Percentiles rank a stretch among this genome's conserved stretches.
These are phyloP conservation scores for Basileuterus tristriatus DNA, from an alignment of 2,797 vertebrate species.

Conservation along the genomic window DNA sequence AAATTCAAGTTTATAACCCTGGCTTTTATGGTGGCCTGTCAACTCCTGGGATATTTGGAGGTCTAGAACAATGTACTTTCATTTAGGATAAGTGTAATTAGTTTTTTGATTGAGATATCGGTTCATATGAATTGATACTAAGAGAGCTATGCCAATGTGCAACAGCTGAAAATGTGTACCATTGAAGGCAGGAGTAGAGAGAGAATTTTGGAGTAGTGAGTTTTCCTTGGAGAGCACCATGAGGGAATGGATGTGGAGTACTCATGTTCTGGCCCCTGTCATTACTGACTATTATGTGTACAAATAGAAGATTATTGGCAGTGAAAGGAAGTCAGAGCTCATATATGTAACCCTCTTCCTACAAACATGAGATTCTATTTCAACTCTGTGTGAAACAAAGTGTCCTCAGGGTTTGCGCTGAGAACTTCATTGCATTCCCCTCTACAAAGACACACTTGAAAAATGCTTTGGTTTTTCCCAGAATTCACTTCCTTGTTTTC, in stretches of 20 bases:
- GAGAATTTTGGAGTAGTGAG: not conserved
- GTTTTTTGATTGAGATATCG: not conserved
- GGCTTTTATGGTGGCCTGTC: not conserved
- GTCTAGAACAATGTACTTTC: not conserved
- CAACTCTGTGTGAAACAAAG: not conserved
- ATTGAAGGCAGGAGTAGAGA: not conserved
- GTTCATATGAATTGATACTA: not conserved
- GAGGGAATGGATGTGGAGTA: not conserved
- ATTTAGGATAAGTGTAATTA: not conserved
- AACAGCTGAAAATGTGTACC: not conserved
- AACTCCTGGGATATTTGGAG: not conserved
- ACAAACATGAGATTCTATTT: not conserved
- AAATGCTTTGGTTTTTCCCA: not conserved
- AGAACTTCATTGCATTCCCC: not conserved
- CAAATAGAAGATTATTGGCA: not conserved
- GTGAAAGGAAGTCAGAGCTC: not conserved
- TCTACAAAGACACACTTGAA: not conserved
- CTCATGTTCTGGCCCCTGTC: not conserved
- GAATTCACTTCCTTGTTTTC: not conserved
- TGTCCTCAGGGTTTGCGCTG: not conserved
- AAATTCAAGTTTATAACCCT: slow-evolving; percentile 18
- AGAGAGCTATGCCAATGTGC: not conserved
- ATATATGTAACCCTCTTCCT: not conserved
- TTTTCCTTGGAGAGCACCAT: not conserved
- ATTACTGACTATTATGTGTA: not conserved